These are phyloP conservation scores for Antitype chi DNA, from an alignment of 2,888 invertebrate genomes.

Conservation along the genomic window DNA sequence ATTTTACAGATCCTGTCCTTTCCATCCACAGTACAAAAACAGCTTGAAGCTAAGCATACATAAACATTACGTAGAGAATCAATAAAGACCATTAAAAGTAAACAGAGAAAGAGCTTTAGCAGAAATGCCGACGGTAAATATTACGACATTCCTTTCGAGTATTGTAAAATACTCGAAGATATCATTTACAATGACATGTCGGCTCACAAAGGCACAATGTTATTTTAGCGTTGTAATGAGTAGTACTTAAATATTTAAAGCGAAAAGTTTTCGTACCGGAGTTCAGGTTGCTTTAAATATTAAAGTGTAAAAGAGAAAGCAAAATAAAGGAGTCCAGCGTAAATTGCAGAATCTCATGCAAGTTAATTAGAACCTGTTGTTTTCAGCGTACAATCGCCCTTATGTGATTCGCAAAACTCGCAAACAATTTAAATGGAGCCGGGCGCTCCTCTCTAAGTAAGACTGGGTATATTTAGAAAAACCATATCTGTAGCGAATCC, in stretches of 20 bases:
- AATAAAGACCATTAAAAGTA: slow-evolving; percentile 29
- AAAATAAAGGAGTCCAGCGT: slow-evolving; percentile 47
- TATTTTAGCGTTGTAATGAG: slow-evolving; percentile 46
- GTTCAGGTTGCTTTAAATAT: slow-evolving; percentile 52
- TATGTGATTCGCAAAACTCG: slow-evolving; percentile 43
- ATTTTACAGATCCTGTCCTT: background rate
- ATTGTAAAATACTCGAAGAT: slow-evolving; percentile 32
- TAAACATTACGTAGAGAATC: slow-evolving; percentile 9
- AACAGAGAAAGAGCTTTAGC: slow-evolving; percentile 19
- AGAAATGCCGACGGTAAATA: slow-evolving; percentile 26
- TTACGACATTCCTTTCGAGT: slow-evolving; percentile 29
- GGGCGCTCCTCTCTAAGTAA: slow-evolving; percentile 20
- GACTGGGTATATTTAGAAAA: slow-evolving; percentile 44
- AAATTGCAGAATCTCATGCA: slow-evolving; percentile 58
- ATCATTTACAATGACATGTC: slow-evolving; percentile 22
- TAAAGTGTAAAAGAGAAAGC: slow-evolving; percentile 53
- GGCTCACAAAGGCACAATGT: slow-evolving; percentile 10
- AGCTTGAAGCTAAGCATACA: slow-evolving; percentile 11
- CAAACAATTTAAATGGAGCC: slow-evolving; percentile 38
- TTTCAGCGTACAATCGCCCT: slow-evolving; percentile 35
- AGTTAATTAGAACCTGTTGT: slow-evolving; percentile 57
- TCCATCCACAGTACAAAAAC: background rate
- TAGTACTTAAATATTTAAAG: slow-evolving; percentile 32
- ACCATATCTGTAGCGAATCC: slow-evolving; percentile 44
- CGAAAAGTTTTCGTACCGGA: slow-evolving; percentile 38